A percentile compares a stretch with the other conserved stretches of the same genome.
These are phyloP conservation scores for Dicerorhinus sumatrensis DNA, from an alignment of 2,113 vertebrate species.

Conservation along the genomic window DNA sequence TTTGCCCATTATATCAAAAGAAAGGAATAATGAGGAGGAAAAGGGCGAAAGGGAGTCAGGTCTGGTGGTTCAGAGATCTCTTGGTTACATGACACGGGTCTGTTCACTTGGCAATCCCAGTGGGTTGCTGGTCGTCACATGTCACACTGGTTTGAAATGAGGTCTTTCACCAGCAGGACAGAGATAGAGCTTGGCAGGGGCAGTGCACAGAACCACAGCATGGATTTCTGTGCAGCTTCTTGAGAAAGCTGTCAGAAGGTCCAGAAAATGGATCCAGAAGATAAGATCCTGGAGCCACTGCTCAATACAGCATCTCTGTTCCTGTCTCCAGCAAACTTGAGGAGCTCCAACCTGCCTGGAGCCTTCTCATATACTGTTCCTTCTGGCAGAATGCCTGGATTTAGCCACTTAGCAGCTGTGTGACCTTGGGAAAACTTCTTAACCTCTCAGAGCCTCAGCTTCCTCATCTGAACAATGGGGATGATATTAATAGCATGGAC, in stretches of 20 bases:
- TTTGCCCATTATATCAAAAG: neutral
- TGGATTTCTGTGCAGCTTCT: neutral
- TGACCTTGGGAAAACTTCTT: neutral
- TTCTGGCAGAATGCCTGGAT: neutral
- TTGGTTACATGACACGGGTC: neutral
- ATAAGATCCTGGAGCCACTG: neutral
- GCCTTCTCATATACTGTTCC: neutral
- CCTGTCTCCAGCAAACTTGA: neutral
- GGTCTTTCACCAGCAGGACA: neutral
- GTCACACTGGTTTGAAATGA: neutral
- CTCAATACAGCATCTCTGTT: neutral
- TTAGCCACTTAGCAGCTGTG: neutral
- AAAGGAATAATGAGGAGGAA: neutral
- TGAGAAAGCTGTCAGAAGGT: neutral
- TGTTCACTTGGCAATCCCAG: neutral
- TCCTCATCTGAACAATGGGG: neutral
- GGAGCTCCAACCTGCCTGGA: neutral
- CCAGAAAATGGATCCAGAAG: neutral
- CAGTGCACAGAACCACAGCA: neutral
- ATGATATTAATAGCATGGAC: neutral
- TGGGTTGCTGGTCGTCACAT: neutral
- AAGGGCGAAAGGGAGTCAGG: neutral
- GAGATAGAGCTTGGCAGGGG: neutral
- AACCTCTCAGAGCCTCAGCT: neutral
- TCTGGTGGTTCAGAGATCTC: neutral